A percentile compares a stretch with the other conserved stretches of the same genome.
Conservation (phyloP, 2,888 invertebrate species). For the Coleophora deauratella region DNA sequence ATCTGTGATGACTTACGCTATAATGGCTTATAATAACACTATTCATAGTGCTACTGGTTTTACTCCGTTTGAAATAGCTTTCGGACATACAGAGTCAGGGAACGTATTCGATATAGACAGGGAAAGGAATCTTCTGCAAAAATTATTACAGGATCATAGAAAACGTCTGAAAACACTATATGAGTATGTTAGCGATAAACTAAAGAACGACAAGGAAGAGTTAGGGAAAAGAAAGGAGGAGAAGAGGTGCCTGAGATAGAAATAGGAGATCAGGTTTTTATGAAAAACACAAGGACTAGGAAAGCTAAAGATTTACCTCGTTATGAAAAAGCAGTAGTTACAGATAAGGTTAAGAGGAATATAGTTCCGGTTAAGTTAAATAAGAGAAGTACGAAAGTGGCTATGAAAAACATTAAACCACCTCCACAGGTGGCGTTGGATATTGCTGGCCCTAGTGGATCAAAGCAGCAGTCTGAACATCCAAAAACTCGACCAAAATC, state of each 20-base stretch:
- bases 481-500: conserved; percentile 8
- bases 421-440: conserved; percentile 10
- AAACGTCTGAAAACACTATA: conserved; percentile 14
- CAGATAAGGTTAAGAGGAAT: too few species aligned
- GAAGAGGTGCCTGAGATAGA: conserved; percentile 11
- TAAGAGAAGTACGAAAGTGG: conserved; percentile 8
- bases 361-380: conserved; percentile 11
- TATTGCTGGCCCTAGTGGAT: conserved; percentile 2
- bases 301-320: conserved; percentile 13
- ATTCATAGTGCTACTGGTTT: too few species aligned
- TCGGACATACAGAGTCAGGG: too few species aligned
- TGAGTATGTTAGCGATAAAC: conserved; percentile 7
- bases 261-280: conserved; percentile 14
- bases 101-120: conserved; percentile 2
- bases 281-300: conserved; percentile 17
- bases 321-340: conserved; percentile 7
- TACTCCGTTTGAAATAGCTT: too few species aligned
- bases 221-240: conserved; percentile 13
- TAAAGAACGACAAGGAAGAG: too few species aligned
- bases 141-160: too few species aligned
- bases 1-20: conserved; percentile 1
- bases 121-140: conserved; percentile 8
- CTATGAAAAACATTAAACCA: conserved; percentile 12
- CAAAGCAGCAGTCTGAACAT: conserved; percentile 6
- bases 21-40: too few species aligned